Evolutionary conservation across 2,113 vertebrate genomes (phyloP).

Genomic region (Catharus minimus): DNA sequence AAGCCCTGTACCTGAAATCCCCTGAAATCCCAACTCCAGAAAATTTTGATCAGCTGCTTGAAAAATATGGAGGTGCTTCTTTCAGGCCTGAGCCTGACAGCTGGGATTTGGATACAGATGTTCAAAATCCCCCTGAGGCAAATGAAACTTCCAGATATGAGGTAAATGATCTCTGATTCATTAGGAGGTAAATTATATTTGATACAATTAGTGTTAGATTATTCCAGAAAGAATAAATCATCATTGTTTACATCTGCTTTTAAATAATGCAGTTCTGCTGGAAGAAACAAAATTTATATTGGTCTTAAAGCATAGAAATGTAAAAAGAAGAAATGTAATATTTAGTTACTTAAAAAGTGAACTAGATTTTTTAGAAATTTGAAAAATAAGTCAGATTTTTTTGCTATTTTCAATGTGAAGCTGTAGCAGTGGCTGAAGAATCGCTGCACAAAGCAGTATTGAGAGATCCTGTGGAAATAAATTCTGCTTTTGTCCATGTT

Average conservation of each 20-base stretch:
- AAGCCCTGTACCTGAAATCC: conserved; percentile 78
- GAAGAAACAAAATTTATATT: background rate
- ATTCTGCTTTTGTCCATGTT: background rate
- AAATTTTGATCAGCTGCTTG: conserved; percentile 83
- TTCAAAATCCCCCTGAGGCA: background rate
- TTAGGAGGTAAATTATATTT: background rate
- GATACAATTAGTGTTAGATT: background rate
- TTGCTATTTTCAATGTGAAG: background rate
- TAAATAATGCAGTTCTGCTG: background rate
- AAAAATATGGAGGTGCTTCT: conserved; percentile 63
- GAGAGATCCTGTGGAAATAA: background rate
- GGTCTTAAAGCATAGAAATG: background rate
- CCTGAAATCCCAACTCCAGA: conserved; percentile 81
- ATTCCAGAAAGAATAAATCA: background rate
- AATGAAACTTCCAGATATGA: conserved; percentile 72
- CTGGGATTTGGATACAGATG: conserved; percentile 33
- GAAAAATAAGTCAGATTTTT: background rate
- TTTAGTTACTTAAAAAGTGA: background rate
- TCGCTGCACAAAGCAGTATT: background rate
- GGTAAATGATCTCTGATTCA: conserved; percentile 49
- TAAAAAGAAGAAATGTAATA: background rate
- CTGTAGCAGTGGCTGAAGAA: background rate
- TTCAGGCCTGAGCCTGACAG: conserved; percentile 53
- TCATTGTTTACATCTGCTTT: background rate
- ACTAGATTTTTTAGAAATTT: background rate